phyloP scores from a whole-genome alignment of 2,113 vertebrate species.

The Osmerus mordax region DNA sequence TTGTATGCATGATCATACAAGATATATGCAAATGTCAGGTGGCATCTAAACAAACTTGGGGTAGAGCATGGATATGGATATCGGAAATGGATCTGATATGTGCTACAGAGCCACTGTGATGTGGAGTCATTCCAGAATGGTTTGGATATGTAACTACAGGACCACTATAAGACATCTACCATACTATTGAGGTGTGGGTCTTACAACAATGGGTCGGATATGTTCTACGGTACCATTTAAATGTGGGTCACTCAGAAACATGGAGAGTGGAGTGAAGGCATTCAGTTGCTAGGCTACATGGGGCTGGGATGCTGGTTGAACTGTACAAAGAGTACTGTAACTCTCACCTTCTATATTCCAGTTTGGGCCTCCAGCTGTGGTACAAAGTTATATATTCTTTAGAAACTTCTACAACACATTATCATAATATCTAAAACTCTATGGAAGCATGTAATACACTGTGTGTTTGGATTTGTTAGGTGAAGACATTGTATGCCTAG shows the following conservation, averaged over 20 bases:
- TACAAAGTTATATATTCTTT: constrained; percentile 70
- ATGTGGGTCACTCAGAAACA: constrained; percentile 64
- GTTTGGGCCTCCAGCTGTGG: constrained; percentile 78
- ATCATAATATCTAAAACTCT: constrained; percentile 41
- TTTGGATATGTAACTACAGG: constrained; percentile 53
- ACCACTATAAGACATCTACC: constrained; percentile 50
- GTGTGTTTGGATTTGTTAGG: too few species aligned
- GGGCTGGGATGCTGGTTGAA: constrained; percentile 52
- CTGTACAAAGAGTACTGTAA: constrained; percentile 34
- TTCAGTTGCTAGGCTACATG: constrained; percentile 69
- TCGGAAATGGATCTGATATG: constrained; percentile 68
- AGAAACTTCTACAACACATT: constrained; percentile 55
- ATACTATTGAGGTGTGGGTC: constrained; percentile 30
- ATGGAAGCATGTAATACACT: neutral
- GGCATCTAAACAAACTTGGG: constrained; percentile 30
- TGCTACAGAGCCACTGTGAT: constrained; percentile 48
- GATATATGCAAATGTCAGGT: constrained; percentile 47
- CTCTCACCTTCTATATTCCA: constrained; percentile 82
- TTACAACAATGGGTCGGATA: constrained; percentile 58
- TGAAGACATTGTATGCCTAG: too few species aligned
- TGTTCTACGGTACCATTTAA: constrained; percentile 42
- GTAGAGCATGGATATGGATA: constrained; percentile 66
- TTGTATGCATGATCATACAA: constrained; percentile 42
- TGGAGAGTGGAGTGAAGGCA: constrained; percentile 67
- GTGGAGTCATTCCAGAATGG: constrained; percentile 59